These are phyloP conservation scores for Tragelaphus strepsiceros DNA, from an alignment of 2,113 vertebrate genomes.

Conservation along the genomic window DNA sequence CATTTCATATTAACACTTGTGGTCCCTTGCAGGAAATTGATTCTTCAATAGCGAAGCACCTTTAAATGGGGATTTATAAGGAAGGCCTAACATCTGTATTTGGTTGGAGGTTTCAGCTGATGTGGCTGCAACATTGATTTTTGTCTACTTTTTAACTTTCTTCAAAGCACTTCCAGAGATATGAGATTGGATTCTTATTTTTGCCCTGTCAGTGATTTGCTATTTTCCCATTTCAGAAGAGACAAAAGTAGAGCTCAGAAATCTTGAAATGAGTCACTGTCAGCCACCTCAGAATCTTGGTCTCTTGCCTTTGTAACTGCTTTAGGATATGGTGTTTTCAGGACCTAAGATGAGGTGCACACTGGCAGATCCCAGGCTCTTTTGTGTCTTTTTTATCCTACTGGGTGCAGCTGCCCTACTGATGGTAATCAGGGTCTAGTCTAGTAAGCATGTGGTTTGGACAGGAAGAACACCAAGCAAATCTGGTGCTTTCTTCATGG, in stretches of 20 bases:
- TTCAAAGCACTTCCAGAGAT: constrained; percentile 27
- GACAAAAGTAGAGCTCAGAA: neutral
- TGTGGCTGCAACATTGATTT: neutral
- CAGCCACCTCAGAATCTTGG: neutral
- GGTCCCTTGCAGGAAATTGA: neutral
- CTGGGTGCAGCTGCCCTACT: neutral
- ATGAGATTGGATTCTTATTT: neutral
- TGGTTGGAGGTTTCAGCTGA: neutral
- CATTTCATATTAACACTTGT: neutral
- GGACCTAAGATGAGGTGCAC: neutral
- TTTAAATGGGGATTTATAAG: neutral
- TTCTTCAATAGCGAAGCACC: neutral
- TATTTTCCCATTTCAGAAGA: neutral
- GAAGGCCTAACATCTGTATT: neutral
- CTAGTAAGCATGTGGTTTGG: neutral
- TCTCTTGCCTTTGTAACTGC: neutral
- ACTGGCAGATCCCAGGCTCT: neutral
- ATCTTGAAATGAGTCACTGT: neutral
- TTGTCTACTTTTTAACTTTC: constrained; percentile 4
- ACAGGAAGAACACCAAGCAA: neutral
- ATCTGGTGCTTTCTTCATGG: neutral
- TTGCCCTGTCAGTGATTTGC: neutral
- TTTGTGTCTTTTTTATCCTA: neutral
- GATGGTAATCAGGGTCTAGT: neutral
- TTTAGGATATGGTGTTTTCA: neutral